Conservation (phyloP, 2,797 vertebrate genomes). For the Tenualosa ilisha region DNA sequence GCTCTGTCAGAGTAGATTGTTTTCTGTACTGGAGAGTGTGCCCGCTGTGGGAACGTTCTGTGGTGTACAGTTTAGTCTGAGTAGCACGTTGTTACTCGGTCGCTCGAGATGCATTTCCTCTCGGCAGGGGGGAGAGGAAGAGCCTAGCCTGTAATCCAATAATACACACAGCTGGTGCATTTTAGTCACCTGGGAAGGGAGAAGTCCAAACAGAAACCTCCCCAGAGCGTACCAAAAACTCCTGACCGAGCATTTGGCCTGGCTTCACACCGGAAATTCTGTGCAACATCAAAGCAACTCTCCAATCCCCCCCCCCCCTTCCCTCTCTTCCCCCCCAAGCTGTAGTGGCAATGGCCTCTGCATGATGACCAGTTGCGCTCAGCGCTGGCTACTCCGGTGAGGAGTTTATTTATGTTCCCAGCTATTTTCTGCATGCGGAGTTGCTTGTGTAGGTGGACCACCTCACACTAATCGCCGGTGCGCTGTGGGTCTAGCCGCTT, state of each 20-base stretch:
- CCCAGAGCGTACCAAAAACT: neutral
- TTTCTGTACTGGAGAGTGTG: neutral
- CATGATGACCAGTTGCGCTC: neutral
- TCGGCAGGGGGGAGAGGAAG: neutral
- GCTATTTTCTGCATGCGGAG: slow-evolving; percentile 1
- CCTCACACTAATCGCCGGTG: neutral
- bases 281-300: slow-evolving; percentile 3
- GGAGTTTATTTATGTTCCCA: neutral
- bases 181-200: slow-evolving; percentile 12
- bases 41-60: neutral
- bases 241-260: slow-evolving; percentile 17
- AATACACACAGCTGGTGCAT: slow-evolving; percentile 12
- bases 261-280: neutral
- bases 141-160: slow-evolving; percentile 3
- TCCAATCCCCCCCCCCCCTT: neutral
- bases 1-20: neutral
- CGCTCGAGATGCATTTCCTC: neutral
- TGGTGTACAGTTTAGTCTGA: neutral
- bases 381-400: neutral
- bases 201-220: slow-evolving; percentile 11
- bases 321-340: neutral
- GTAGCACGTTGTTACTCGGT: neutral
- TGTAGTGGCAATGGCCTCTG: neutral
- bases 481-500: neutral
- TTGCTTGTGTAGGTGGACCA: neutral